phyloP scores from a whole-genome alignment of 1,140 invertebrate species.

The Cyphomyrmex costatus region DNA sequence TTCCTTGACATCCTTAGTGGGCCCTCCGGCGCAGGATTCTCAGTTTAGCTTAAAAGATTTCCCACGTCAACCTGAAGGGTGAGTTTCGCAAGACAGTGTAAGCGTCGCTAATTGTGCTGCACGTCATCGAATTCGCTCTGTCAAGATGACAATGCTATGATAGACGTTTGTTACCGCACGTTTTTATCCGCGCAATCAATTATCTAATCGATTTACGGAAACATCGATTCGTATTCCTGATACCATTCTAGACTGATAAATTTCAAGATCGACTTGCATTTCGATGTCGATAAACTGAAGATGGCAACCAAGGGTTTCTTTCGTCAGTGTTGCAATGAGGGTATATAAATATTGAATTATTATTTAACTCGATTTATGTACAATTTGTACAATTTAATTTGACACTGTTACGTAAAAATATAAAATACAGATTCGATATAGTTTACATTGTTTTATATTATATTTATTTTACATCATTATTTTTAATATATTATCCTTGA shows the following conservation, averaged over 20 bases:
- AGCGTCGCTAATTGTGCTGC: background rate
- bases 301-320: background rate
- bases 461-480: background rate
- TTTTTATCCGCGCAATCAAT: background rate
- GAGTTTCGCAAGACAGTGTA: conserved; percentile 43
- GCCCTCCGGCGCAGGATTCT: background rate
- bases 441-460: background rate
- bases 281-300: background rate
- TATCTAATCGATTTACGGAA: conserved; percentile 63
- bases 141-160: background rate
- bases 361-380: conserved; percentile 31
- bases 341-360: background rate
- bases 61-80: conserved; percentile 62
- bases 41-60: background rate
- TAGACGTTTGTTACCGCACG: background rate
- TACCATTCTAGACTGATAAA: conserved; percentile 46
- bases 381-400: background rate
- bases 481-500: background rate
- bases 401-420: background rate
- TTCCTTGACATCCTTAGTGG: background rate
- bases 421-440: background rate
- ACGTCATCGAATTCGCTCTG: background rate
- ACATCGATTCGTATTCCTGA: conserved; percentile 19
- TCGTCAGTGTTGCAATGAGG: background rate
- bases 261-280: conserved; percentile 50